Evolutionary conservation across 2,888 invertebrate species (phyloP), one percentile per base, ranked within the genome.

Genomic region (Lycia hirtaria): DNA sequence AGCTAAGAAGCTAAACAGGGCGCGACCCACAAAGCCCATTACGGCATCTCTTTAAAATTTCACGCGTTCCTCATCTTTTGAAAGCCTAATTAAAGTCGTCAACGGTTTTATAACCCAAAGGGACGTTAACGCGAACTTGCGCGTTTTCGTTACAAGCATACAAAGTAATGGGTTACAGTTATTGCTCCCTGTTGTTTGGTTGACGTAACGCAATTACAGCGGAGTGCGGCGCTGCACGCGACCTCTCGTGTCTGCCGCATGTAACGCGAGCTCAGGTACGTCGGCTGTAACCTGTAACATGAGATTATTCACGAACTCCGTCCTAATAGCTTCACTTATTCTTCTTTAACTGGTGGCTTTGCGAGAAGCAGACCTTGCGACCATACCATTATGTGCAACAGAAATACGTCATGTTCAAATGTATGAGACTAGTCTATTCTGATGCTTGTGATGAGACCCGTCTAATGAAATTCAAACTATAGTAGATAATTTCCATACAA

Each of bases 201-300:
- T 75, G 75, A 79, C 75, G 80, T 80, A 76, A 78, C 71, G 73
- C 74, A 80, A 83, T 84, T 81, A 83, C 64, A 55, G 65, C 56
- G 65, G 67, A 70, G 72, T 71, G 66, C 64, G 57, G 64, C 69
- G 67, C 66, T 79, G 80, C 83, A 84, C 81, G 83, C 83, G 69
- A 83, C 75, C 62, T 80, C 64, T 72, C 81, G 80, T 80, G 78
- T 61, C 60, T 56, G 17, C 38, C 58, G 43, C 22, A 49, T 28
- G 53, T 41, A 60, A 48, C 47, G 47, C 28, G 52, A 24, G 57
- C 48, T 32, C 35, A 48, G 50, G 40, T 32, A 41, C 17, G 17
- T 26, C 32, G 45, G 44, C 40, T 26, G 47, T 15, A 37, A 50
- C 30, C 40, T 40, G 47, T 15, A 37, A 50, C 30, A 32, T 40